Conservation (phyloP, 2,113 vertebrate genomes). For the Bungarus multicinctus region DNA sequence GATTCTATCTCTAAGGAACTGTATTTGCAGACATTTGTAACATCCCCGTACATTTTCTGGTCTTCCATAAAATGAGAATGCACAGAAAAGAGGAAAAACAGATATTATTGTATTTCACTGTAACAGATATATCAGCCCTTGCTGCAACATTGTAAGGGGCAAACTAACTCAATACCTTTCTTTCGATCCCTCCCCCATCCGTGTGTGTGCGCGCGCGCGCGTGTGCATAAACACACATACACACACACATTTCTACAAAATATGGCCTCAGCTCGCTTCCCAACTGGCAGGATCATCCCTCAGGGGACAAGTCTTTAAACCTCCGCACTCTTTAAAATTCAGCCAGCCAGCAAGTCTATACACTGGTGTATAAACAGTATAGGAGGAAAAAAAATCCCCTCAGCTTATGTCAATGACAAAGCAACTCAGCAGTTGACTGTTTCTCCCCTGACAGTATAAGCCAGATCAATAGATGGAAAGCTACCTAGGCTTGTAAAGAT, state of each 20-base stretch:
- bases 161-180: slow-evolving; percentile 42
- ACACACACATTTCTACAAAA: slow-evolving; percentile 53
- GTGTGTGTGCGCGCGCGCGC: not conserved
- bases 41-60: not conserved
- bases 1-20: not conserved
- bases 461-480: slow-evolving; percentile 79
- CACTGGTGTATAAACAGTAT: slow-evolving; percentile 80
- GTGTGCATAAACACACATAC: not conserved
- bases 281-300: slow-evolving; percentile 87
- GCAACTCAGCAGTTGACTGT: slow-evolving; percentile 77
- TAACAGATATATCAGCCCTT: slow-evolving; percentile 32
- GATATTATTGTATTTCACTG: slow-evolving; percentile 47
- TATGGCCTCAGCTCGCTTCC: slow-evolving; percentile 79
- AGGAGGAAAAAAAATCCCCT: slow-evolving; percentile 68
- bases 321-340: slow-evolving; percentile 96
- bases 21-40: not conserved
- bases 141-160: slow-evolving; percentile 37
- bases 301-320: slow-evolving; percentile 90
- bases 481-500: slow-evolving; percentile 69
- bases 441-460: slow-evolving; percentile 79
- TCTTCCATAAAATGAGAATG: slow-evolving; percentile 31
- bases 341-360: slow-evolving; percentile 93
- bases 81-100: slow-evolving; percentile 26
- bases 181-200: slow-evolving; percentile 10
- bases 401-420: slow-evolving; percentile 80